Base-by-base conservation (phyloP, 2,113 vertebrate species). In the Siphamia tubifer region DNA sequence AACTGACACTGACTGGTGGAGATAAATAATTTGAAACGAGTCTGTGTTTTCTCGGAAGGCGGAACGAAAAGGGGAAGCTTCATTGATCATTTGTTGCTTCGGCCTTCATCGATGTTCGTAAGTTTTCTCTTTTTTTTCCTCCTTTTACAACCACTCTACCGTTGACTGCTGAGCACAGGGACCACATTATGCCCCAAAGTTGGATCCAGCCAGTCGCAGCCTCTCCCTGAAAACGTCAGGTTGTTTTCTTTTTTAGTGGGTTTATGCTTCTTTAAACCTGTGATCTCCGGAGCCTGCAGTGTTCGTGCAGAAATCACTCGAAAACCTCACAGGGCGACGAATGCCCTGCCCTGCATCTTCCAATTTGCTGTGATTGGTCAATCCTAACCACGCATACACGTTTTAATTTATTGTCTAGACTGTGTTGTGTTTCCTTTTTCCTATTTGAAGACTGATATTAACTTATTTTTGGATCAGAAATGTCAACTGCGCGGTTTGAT, bases 401-500 rank as follows among this genome's bases (percentile, higher is more conserved):
- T 43, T 78, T 73, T 79, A 77, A 90, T 65, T 87, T 84, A 87
- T 82, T 61, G 5, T 24, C 6, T 44, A 12, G n/a, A 44, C 30
- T 51, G 2, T 48, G 28, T 21, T 45, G 4, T 47, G 13, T n/a
- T 52, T 7, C 16, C 13, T 24, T 57, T 25, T 62, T 68, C 24
- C 48, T 17, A 4, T 58, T 13, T 74, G 31, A 64, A 58, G 25
- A 30, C 36, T 38, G 19, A 32, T 48, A 48, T 47, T 79, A 89
- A 87, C 76, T 87, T 88, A 86, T 88, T 82, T 70, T 69, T 27
- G 49, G 53, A 49, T 27, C 82, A 36, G 92, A 93, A 76, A 96
- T 97, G 91, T 96, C 96, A 60, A 92, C 95, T 57, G 94, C 93
- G 49, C 93, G 95, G 69, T 99, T 99, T 83, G 97, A 99, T 73